These are phyloP conservation scores for Hypotaenidia okinawae DNA, from an alignment of 2,797 vertebrate genomes.

Conservation along the genomic window DNA sequence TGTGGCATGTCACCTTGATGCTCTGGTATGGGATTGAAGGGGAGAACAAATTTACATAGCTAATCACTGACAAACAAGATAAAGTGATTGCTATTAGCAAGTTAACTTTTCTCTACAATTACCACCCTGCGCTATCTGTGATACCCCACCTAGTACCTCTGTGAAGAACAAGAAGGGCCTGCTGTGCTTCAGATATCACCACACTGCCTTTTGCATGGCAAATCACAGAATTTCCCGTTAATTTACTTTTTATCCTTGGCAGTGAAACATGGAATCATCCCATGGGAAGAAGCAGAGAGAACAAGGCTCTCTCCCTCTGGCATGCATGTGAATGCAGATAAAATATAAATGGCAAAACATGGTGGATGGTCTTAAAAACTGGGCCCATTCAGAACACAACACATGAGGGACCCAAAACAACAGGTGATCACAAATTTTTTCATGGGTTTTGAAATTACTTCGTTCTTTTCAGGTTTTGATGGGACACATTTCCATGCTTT, in stretches of 20 bases:
- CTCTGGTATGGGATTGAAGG: slow-evolving; percentile 44
- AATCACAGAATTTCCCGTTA: slow-evolving; percentile 19
- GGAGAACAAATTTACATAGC: slow-evolving; percentile 65
- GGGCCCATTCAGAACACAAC: not conserved
- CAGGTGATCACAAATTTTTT: not conserved
- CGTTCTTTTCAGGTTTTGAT: not conserved
- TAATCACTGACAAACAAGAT: slow-evolving; percentile 70
- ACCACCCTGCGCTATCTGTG: slow-evolving; percentile 48
- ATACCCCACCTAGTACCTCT: slow-evolving; percentile 17
- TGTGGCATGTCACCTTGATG: slow-evolving; percentile 69
- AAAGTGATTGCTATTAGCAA: slow-evolving; percentile 70
- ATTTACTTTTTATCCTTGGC: slow-evolving; percentile 34
- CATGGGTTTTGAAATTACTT: not conserved
- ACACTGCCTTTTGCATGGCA: not conserved
- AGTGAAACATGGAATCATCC: slow-evolving; percentile 21
- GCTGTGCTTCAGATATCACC: slow-evolving; percentile 42
- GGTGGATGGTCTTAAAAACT: not conserved
- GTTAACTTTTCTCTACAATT: slow-evolving; percentile 68
- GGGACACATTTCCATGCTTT: not conserved
- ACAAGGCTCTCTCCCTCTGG: not conserved
- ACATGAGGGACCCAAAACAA: not conserved
- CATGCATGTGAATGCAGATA: not conserved
- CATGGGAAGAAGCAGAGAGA: not conserved
- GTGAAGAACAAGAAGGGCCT: slow-evolving; percentile 41
- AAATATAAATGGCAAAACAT: not conserved